A percentile compares a stretch with the other conserved stretches of the same genome.
Evolutionary conservation across 2,797 vertebrate genomes (phyloP).

Genomic region (Sphenodon punctatus): DNA sequence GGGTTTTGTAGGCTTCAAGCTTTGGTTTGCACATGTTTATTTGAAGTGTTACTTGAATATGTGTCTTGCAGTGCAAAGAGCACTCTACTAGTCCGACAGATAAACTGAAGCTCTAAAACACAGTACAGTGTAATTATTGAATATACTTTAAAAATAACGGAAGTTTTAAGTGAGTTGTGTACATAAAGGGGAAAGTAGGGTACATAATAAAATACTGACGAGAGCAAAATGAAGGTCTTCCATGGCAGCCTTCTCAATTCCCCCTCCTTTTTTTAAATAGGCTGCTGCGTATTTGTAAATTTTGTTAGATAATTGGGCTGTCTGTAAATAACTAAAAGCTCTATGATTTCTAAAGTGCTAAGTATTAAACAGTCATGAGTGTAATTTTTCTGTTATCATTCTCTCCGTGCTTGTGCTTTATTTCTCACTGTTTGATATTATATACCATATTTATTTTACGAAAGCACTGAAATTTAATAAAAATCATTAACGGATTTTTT

Average conservation of each 20-base stretch:
- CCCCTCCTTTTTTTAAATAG: constrained; percentile 55
- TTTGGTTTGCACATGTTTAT: constrained; percentile 74
- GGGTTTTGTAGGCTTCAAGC: not conserved
- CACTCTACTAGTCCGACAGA: not conserved
- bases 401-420: constrained; percentile 80
- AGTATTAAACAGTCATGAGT: constrained; percentile 81
- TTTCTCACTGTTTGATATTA: constrained; percentile 80
- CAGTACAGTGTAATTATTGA: not conserved
- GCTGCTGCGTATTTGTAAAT: constrained; percentile 81
- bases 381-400: constrained; percentile 75
- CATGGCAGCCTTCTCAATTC: constrained; percentile 21
- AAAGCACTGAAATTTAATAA: constrained; percentile 90
- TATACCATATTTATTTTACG: constrained; percentile 92
- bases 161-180: not conserved
- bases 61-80: constrained; percentile 35
- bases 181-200: constrained; percentile 10
- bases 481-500: constrained; percentile 85
- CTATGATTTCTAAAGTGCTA: constrained; percentile 83
- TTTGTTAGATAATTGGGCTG: constrained; percentile 70
- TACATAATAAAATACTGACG: constrained; percentile 38
- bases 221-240: constrained; percentile 57
- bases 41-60: constrained; percentile 78
- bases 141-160: not conserved
- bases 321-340: constrained; percentile 82
- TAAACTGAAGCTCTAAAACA: not conserved